Conservation (phyloP, 1,140 invertebrate genomes). For the Heliothis subflexa region DNA sequence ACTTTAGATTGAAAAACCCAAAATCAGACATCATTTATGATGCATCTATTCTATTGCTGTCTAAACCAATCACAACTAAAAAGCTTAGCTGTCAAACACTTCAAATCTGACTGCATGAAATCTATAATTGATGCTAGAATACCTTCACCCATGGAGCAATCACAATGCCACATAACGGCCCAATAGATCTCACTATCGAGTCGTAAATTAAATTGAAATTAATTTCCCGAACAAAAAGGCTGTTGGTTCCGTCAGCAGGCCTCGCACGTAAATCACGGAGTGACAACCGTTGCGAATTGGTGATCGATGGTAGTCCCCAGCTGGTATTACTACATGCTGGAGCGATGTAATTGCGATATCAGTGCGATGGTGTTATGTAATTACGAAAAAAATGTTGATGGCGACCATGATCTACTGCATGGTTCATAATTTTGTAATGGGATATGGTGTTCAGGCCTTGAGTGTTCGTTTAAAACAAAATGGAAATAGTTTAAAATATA, state of each 20-base stretch:
- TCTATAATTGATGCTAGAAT: slow-evolving; percentile 7
- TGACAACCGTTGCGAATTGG: slow-evolving; percentile 22
- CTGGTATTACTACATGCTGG: not conserved
- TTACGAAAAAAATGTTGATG: too few species aligned
- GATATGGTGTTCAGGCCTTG: too few species aligned
- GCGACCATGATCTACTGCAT: too few species aligned
- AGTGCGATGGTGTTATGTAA: not conserved
- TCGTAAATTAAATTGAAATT: slow-evolving; percentile 28
- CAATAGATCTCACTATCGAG: slow-evolving; percentile 17
- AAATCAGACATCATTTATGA: too few species aligned
- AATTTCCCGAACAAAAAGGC: slow-evolving; percentile 15
- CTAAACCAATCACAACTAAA: not conserved
- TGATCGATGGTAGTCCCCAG: slow-evolving; percentile 16
- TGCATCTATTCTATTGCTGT: too few species aligned
- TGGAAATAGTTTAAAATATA: too few species aligned
- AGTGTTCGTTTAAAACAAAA: too few species aligned
- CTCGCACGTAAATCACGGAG: slow-evolving; percentile 23
- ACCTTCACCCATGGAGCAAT: not conserved
- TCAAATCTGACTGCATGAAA: slow-evolving; percentile 2
- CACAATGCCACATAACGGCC: not conserved
- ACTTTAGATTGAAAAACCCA: too few species aligned
- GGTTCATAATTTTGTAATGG: too few species aligned
- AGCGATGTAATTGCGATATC: slow-evolving; percentile 4
- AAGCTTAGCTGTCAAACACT: not conserved
- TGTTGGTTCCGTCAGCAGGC: not conserved